phyloP scores from a whole-genome alignment of 2,797 vertebrate genomes.

The Danio tinwini region DNA sequence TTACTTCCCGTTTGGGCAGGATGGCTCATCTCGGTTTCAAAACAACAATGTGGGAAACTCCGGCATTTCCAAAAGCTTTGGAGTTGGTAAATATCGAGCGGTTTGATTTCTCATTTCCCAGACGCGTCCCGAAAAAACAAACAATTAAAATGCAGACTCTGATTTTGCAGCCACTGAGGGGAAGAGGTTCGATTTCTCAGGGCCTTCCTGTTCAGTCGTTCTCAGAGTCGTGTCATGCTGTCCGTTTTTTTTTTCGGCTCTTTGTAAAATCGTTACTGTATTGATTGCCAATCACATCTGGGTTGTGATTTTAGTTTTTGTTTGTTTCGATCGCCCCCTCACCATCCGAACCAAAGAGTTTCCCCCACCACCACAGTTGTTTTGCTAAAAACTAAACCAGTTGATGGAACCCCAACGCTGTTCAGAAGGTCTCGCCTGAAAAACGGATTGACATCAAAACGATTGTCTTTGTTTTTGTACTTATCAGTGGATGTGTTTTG shows the following conservation, averaged over 20 bases:
- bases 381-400: conserved; percentile 1
- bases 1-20: conserved; percentile 57
- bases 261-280: conserved; percentile 38
- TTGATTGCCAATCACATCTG: conserved; percentile 35
- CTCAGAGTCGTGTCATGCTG: conserved; percentile 38
- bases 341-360: conserved; percentile 59
- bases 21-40: conserved; percentile 56
- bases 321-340: conserved; percentile 31
- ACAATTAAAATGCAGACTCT: not conserved
- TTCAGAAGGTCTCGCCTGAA: conserved; percentile 47
- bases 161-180: conserved; percentile 13
- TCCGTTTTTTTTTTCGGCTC: conserved; percentile 35
- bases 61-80: conserved; percentile 29
- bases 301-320: conserved; percentile 48
- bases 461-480: conserved; percentile 76
- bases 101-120: conserved; percentile 33
- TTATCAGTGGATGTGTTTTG: conserved; percentile 77
- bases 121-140: not conserved
- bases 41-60: conserved; percentile 51
- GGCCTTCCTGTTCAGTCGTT: conserved; percentile 43
- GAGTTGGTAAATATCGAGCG: conserved; percentile 30
- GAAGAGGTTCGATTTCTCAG: conserved; percentile 40
- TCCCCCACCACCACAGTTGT: conserved; percentile 27
- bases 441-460: conserved; percentile 61
- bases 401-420: conserved; percentile 27